Conservation (phyloP, 2,113 vertebrate species). For the Porphyrio hochstetteri region DNA sequence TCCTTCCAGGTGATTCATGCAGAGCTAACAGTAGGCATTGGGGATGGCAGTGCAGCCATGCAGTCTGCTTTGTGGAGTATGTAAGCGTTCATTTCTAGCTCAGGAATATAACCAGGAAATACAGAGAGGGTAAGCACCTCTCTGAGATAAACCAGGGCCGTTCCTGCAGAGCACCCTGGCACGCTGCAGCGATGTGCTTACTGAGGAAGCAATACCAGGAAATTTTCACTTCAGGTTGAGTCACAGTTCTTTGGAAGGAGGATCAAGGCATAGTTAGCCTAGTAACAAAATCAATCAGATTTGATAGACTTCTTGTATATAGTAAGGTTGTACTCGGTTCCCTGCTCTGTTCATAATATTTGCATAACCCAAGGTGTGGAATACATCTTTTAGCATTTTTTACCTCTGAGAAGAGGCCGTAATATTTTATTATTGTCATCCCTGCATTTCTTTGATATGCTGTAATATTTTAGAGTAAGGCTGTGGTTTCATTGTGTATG, state of each 20-base stretch:
- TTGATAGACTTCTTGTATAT: not conserved
- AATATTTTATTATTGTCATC: not conserved
- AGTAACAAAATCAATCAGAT: not conserved
- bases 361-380: not conserved
- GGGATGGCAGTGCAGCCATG: not conserved
- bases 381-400: not conserved
- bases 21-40: not conserved
- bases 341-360: not conserved
- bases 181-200: rapidly evolving
- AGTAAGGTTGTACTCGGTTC: not conserved
- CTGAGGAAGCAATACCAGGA: not conserved
- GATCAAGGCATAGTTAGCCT: not conserved
- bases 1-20: not conserved
- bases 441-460: not conserved
- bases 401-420: not conserved
- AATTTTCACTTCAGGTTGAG: not conserved
- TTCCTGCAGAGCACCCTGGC: not conserved
- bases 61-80: not conserved
- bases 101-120: not conserved
- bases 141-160: not conserved
- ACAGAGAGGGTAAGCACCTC: not conserved
- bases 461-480: not conserved
- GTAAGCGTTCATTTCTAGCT: not conserved
- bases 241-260: not conserved
- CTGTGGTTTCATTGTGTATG: not conserved